Conservation (phyloP, 1,140 invertebrate species). For the Nautilus pompilius region DNA sequence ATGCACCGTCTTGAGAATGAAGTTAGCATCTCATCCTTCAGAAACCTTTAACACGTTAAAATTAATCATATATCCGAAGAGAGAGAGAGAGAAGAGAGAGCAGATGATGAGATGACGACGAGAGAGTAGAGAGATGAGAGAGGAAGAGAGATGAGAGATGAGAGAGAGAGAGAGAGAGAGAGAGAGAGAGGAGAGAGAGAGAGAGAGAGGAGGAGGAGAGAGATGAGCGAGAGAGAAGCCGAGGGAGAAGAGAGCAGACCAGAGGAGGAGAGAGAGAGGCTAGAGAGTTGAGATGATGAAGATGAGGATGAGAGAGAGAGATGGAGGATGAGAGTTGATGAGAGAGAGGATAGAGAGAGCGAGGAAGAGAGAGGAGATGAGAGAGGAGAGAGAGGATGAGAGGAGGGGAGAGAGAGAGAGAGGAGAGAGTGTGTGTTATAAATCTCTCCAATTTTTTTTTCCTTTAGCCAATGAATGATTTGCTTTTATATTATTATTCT, state of each 20-base stretch:
- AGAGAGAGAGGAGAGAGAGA: constrained; percentile 3
- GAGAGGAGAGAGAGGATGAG: constrained; percentile 10
- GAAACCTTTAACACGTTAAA: no score
- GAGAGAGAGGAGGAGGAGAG: not conserved
- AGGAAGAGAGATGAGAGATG: not conserved
- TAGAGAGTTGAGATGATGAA: not conserved
- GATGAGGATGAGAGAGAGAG: constrained; percentile 2
- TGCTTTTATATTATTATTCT: no score
- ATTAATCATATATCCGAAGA: no score
- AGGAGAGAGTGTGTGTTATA: not conserved
- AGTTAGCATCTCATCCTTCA: no score
- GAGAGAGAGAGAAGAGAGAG: no score
- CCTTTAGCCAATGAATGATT: no score
- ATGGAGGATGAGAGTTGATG: not conserved
- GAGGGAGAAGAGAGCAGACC: not conserved
- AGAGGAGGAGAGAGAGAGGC: constrained; percentile 9
- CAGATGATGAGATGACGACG: constrained; percentile 3
- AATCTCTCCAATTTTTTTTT: not conserved
- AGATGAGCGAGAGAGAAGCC: not conserved
- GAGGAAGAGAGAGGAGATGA: not conserved
- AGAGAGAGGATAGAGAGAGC: not conserved
- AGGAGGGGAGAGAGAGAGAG: constrained; percentile 9
- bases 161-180: constrained; percentile 1
- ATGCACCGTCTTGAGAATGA: no score
- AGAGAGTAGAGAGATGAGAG: not conserved